Base-by-base conservation (phyloP, 2,797 vertebrate genomes). In the Scomberomorus guttatus region DNA sequence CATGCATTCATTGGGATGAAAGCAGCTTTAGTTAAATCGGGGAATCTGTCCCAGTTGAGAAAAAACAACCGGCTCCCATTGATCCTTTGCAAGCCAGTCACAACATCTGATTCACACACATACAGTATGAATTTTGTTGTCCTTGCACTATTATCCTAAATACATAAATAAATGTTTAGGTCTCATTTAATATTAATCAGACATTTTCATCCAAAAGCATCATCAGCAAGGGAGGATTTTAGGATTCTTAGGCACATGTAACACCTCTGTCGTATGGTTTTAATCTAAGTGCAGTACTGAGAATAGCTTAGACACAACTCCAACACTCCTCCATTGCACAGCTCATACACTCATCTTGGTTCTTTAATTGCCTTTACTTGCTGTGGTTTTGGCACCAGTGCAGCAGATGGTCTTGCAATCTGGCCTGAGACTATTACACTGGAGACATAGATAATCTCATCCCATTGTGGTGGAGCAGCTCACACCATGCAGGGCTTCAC, bases 371-470 rank as follows among this genome's bases (percentile, higher is more conserved):
- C 77, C 84, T 84, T 70, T 66, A 60, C 84, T 83, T 6, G 1
- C 60, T 64, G 58, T 32, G 77, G 76, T 80, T 65, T 75, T 77
- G 80, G 85, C 58, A 72, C 51, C 39, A 18, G 69, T 65, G 69
- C 68, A 86, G 79, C 89, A 92, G 89, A 89, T 89, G 88, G 87
- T 82, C 37, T 24, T 57, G 22, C 85, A 85, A 92, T 92, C 88
- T 90, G 55, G 24, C 17, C 14, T 71, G 79, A 87, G 79, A 80
- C 62, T 83, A 77, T 75, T 75, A 83, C 64, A 70, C 52, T 42
- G 48, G 68, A 85, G 67, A 88, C 50, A 32, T 11, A 56, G 18
- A 87, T 90, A 89, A 91, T 88, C 87, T 85, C 54, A 80, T 77
- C 63, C 50, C 34, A 46, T 39, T 83, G 62, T 66, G 22, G 52